These are phyloP conservation scores for Girardia tigrina DNA, from an alignment of 2,888 invertebrate species.

Conservation along the genomic window DNA sequence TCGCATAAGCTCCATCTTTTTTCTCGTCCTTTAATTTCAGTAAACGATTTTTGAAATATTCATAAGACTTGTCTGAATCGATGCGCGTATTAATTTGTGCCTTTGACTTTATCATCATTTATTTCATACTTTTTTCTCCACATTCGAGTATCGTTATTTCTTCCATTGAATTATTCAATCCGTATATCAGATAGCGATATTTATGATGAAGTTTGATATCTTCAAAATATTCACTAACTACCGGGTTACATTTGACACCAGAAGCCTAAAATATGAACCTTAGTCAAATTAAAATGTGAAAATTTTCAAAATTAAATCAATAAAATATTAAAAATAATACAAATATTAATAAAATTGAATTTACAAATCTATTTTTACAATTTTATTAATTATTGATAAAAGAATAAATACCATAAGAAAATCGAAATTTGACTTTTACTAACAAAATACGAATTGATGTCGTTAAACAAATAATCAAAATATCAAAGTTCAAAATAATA, in stretches of 20 bases:
- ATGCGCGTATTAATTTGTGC: too few relatives aligned
- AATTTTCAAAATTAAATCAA: background rate
- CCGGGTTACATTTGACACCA: background rate
- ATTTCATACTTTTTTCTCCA: constrained; percentile 8
- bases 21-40: background rate
- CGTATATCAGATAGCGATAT: constrained; percentile 1
- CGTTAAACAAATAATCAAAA: too few relatives aligned
- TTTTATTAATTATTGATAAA: background rate
- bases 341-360: background rate
- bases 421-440: background rate
- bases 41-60: background rate
- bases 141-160: background rate
- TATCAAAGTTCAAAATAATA: too few relatives aligned
- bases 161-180: background rate
- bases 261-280: background rate
- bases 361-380: background rate
- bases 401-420: background rate
- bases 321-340: background rate
- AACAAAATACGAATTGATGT: background rate
- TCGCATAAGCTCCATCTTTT: background rate
- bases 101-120: too few relatives aligned
- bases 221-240: constrained; percentile 12
- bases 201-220: constrained; percentile 20
- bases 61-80: background rate
- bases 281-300: background rate